Percentiles rank a stretch among this genome's conserved stretches.
Conservation (phyloP, 2,888 invertebrate species). For the Odontothrips loti region DNA sequence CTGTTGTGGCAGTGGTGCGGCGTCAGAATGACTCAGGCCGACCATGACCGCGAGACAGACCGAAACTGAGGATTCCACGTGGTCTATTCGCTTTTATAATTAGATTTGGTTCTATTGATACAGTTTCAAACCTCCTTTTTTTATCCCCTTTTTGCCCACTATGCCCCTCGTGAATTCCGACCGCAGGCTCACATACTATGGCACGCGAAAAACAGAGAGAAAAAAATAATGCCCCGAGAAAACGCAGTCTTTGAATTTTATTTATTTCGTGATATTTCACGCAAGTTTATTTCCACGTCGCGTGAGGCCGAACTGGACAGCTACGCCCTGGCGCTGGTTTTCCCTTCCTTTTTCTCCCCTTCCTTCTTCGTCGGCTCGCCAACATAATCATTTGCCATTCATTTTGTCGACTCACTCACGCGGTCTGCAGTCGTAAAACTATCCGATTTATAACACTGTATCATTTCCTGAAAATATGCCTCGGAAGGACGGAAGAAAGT, state of each 20-base stretch:
- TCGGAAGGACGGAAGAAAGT: not conserved
- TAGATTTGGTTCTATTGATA: too few species aligned
- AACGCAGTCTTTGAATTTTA: conserved; percentile 4
- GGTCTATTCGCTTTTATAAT: not conserved
- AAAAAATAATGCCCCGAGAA: not conserved
- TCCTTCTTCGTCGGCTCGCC: not conserved
- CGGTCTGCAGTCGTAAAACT: not conserved
- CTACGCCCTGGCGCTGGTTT: too few species aligned
- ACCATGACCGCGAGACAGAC: too few species aligned
- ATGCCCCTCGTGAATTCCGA: not conserved
- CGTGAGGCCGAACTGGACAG: conserved; percentile 4
- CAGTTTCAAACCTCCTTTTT: too few species aligned
- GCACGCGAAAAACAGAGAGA: not conserved
- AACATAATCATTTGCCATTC: conserved; percentile 25
- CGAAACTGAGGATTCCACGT: too few species aligned
- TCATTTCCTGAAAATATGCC: not conserved
- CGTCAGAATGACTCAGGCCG: too few species aligned
- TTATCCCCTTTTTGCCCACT: too few species aligned
- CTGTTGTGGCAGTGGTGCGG: not conserved
- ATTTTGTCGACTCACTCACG: not conserved
- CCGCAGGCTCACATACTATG: not conserved
- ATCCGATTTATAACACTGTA: conserved; percentile 17
- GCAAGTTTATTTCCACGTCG: conserved; percentile 18
- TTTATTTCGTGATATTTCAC: conserved; percentile 27
- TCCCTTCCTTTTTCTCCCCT: too few species aligned